Percentiles rank a stretch among this genome's conserved stretches.
phyloP scores from a whole-genome alignment of 2,888 invertebrate species.

The Pterobdella sp. region DNA sequence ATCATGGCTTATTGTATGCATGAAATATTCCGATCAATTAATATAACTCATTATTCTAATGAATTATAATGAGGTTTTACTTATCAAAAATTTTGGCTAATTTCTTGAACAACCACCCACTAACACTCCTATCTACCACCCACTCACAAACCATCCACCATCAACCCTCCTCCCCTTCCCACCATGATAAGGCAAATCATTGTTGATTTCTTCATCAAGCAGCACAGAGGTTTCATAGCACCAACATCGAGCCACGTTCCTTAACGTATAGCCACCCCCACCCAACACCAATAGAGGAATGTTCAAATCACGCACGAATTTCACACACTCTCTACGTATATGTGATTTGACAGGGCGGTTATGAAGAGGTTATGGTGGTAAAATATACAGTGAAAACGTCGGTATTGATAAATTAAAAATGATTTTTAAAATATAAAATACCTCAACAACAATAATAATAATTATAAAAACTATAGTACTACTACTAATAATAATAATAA shows the following conservation, averaged over 20 bases:
- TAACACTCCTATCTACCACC: not conserved
- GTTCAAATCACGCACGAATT: slow-evolving; percentile 82
- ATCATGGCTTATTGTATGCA: too few species aligned
- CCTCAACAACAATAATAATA: not conserved
- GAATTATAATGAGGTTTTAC: too few species aligned
- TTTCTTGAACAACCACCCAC: too few species aligned
- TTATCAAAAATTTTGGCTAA: too few species aligned
- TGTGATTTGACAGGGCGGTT: not conserved
- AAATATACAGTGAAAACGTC: not conserved
- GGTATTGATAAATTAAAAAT: not conserved
- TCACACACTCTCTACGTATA: slow-evolving; percentile 71
- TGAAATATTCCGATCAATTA: too few species aligned
- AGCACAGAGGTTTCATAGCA: slow-evolving; percentile 92
- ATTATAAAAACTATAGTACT: too few species aligned
- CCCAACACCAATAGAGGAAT: slow-evolving; percentile 84
- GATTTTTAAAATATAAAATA: not conserved
- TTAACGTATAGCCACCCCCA: slow-evolving; percentile 76
- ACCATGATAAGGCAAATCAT: slow-evolving; percentile 82
- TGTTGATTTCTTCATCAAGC: slow-evolving; percentile 80
- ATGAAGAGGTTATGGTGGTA: not conserved
- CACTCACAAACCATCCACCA: not conserved
- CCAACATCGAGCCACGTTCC: slow-evolving; percentile 97
- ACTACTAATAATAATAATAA: too few species aligned
- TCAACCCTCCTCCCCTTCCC: slow-evolving; percentile 18
- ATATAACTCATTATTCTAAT: too few species aligned